Evolutionary conservation across 2,888 invertebrate species (phyloP).

Genomic region (Tipula helvola): DNA sequence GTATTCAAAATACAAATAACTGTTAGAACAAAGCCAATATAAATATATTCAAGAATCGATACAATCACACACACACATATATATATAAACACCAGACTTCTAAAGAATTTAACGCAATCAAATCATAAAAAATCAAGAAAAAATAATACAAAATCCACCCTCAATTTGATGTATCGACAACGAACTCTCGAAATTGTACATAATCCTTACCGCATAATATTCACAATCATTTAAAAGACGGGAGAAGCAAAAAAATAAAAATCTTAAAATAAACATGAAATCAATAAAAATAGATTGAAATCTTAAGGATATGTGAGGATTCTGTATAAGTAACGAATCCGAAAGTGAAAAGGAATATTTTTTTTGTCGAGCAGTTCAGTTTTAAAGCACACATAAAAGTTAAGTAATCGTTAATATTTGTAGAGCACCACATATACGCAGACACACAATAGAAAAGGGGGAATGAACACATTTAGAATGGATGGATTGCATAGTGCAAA

Average conservation of each 20-base stretch:
- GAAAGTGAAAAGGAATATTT: not conserved
- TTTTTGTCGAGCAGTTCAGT: not conserved
- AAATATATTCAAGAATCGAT: too few species aligned
- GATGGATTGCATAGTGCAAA: not conserved
- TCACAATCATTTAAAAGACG: not conserved
- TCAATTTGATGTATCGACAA: not conserved
- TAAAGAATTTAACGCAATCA: not conserved
- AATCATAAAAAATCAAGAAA: not conserved
- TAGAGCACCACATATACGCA: not conserved
- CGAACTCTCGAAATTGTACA: not conserved
- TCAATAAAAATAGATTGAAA: not conserved
- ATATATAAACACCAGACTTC: not conserved
- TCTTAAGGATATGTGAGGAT: not conserved
- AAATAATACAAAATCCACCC: not conserved
- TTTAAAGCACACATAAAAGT: not conserved
- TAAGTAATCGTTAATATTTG: constrained; percentile 4
- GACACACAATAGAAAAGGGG: not conserved
- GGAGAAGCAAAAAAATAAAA: not conserved
- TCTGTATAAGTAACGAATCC: not conserved
- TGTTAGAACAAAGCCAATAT: not conserved
- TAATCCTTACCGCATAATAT: not conserved
- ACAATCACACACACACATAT: not conserved
- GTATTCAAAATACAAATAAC: not conserved
- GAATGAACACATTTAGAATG: not conserved
- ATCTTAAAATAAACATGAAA: not conserved